Base-by-base conservation (phyloP, 1,140 invertebrate species). In the Xylocopa sonorina region DNA sequence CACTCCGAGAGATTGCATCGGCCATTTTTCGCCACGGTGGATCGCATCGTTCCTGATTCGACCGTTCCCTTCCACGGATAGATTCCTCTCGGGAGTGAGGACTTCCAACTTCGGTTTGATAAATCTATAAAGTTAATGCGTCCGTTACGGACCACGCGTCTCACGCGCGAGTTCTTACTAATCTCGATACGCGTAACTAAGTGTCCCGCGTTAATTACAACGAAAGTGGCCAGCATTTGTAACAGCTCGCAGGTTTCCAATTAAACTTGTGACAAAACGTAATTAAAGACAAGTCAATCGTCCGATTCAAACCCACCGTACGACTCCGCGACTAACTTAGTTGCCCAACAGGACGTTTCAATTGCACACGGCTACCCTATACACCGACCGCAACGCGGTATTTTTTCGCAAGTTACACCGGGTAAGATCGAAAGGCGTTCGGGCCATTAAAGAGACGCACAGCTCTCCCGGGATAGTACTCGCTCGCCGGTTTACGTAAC, bases 401-500 rank as follows among this genome's bases (percentile, higher is more conserved):
- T 4, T 9, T n/a, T 50, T 16, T 34, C 43, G 41, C 29, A 18
- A 57, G 29, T 7, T 29, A 32, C 18, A 7, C 3, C 18, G 18
- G 41, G 6, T 21, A 16, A 41, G 73, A 50, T 75, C 18, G 60
- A 58, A 21, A 60, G 58, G 27, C 16, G 21, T n/a, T n/a, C 7
- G 24, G 14, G 24, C 32, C 43, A 41, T 69, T 53, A 67, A 77
- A 77, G 75, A 50, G 21, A 63, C 21, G 29, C 27, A 38, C n/a
- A 38, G n/a, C 18, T 38, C 16, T 6, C n/a, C 14, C 27, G 48
- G 51, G 18, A 34, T 27, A 66, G n/a, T 16, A 27, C 24, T 32
- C 21, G 5, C 24, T 5, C n/a, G 32, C 29, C 21, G 29, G 16
- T n/a, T 83, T 83, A 50, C 62, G 43, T 51, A 78, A 83, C 7